Evolutionary conservation across 2,113 vertebrate species (phyloP).

Genomic region (Protobothrops mucrosquamatus): DNA sequence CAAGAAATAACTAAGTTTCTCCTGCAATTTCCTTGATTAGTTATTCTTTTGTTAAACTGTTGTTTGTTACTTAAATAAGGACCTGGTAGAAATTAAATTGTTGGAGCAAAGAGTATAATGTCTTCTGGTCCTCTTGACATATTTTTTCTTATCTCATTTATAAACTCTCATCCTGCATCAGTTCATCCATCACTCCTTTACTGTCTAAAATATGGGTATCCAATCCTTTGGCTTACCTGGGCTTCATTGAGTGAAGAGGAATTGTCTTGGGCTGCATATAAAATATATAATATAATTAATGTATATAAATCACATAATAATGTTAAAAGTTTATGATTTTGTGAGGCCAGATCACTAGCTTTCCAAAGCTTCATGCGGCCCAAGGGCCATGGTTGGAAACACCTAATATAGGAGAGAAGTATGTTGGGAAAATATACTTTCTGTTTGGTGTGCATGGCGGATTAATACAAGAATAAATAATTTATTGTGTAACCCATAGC

Average conservation of each 20-base stretch:
- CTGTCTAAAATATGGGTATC: background rate
- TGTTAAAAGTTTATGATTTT: background rate
- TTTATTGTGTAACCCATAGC: background rate
- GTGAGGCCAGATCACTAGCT: background rate
- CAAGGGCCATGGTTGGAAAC: background rate
- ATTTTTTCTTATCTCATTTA: background rate
- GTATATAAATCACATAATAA: background rate
- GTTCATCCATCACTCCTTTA: background rate
- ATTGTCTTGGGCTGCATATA: background rate
- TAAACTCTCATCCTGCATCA: background rate
- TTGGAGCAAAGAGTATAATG: background rate
- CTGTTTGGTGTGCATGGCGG: background rate
- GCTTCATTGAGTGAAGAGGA: background rate
- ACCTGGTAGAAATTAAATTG: background rate
- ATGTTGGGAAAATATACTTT: background rate
- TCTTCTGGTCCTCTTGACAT: background rate
- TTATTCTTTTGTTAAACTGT: rapidly evolving
- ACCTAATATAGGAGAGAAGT: background rate
- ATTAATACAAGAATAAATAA: background rate
- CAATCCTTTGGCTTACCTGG: background rate
- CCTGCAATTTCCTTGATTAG: background rate
- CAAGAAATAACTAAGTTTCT: background rate
- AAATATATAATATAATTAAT: background rate
- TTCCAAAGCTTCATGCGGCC: no score
- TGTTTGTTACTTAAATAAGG: rapidly evolving